Evolutionary conservation across 2,888 invertebrate genomes (phyloP).

Genomic region (Drosophila cyrtoloma): DNA sequence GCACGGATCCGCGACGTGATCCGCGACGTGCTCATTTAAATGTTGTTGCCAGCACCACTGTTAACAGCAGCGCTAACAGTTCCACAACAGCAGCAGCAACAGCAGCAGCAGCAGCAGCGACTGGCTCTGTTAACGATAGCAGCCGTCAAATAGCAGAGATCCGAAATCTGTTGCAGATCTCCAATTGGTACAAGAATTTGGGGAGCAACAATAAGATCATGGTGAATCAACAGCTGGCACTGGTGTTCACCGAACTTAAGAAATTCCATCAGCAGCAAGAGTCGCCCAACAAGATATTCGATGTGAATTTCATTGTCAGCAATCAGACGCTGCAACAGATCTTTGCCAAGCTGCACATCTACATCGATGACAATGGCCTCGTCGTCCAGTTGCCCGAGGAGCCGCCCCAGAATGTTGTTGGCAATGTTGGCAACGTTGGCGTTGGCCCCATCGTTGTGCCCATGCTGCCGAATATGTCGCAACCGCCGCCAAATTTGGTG

Average conservation of each 20-base stretch:
- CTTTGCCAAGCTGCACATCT: slow-evolving; percentile 88
- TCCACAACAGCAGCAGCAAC: slow-evolving; percentile 42
- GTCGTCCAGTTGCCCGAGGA: slow-evolving; percentile 84
- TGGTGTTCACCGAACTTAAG: slow-evolving; percentile 88
- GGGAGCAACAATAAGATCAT: slow-evolving; percentile 90
- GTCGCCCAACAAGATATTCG: slow-evolving; percentile 86
- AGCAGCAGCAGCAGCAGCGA: slow-evolving; percentile 39
- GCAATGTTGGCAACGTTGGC: not conserved
- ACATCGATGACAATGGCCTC: slow-evolving; percentile 87
- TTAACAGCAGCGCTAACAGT: not conserved
- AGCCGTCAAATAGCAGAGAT: slow-evolving; percentile 86
- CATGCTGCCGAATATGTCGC: slow-evolving; percentile 78
- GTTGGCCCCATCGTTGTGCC: slow-evolving; percentile 21
- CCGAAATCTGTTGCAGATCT: slow-evolving; percentile 88
- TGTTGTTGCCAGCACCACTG: not conserved
- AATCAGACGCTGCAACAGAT: slow-evolving; percentile 87
- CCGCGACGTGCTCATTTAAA: slow-evolving; percentile 59
- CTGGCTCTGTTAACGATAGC: slow-evolving; percentile 36
- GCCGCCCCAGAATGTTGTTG: slow-evolving; percentile 33
- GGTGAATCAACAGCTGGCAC: slow-evolving; percentile 89
- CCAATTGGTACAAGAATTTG: slow-evolving; percentile 90
- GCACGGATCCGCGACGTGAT: slow-evolving; percentile 68
- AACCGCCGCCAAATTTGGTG: slow-evolving; percentile 74
- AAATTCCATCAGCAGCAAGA: slow-evolving; percentile 88
- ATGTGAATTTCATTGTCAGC: slow-evolving; percentile 86